phyloP scores from a whole-genome alignment of 2,113 vertebrate species.

The Pomatorhinus ruficollis region DNA sequence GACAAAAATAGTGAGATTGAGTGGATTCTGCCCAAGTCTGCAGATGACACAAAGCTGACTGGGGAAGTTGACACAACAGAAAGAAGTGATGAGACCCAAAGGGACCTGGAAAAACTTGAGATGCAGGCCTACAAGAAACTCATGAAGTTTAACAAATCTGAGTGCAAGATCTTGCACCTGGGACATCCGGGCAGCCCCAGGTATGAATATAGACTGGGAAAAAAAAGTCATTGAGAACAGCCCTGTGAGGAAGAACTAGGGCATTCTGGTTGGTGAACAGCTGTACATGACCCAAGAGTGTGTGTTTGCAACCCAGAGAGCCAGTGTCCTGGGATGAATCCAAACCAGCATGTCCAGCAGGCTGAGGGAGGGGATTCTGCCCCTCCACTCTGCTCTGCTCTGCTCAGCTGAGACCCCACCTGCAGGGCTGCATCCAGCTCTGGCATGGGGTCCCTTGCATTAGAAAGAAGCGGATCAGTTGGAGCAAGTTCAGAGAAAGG shows the following conservation, averaged over 20 bases:
- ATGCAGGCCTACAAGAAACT: accelerated
- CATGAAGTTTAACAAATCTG: not conserved
- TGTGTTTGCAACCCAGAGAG: not conserved
- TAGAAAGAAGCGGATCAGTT: not conserved
- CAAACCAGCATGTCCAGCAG: not conserved
- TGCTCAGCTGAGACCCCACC: not conserved
- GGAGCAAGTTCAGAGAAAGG: not conserved
- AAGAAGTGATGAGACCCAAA: not conserved
- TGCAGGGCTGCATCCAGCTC: not conserved
- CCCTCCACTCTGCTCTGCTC: not conserved
- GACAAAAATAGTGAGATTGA: accelerated
- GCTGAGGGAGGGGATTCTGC: not conserved
- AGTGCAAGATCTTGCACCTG: not conserved
- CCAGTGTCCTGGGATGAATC: not conserved
- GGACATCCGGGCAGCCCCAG: accelerated
- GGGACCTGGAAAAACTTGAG: not conserved
- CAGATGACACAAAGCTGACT: not conserved
- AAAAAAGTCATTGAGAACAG: not conserved
- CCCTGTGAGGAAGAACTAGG: not conserved
- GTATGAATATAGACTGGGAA: not conserved
- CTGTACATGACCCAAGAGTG: not conserved
- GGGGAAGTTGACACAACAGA: not conserved
- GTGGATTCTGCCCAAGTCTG: not conserved
- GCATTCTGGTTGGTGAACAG: not conserved
- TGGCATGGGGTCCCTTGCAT: not conserved